Evolutionary conservation across 2,113 vertebrate species (phyloP), one percentile per base, ranked within the genome.

Genomic region (Ameiurus melas): DNA sequence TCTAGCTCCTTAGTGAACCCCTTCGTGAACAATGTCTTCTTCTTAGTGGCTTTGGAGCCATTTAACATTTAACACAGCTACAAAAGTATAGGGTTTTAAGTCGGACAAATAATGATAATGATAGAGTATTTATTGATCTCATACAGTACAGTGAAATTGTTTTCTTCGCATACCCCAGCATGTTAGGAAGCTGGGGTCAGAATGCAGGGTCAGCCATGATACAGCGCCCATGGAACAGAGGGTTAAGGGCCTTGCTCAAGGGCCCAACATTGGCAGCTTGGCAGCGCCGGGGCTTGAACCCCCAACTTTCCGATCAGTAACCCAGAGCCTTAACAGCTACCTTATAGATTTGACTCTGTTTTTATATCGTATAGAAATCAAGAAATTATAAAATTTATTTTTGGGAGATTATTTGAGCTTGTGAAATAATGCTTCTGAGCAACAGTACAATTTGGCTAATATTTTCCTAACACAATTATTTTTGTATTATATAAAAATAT

Each of bases 31-130:
- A 47, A 33, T 85, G 87, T 85, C 86, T 80, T 47, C 80, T 88
- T 86, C 86, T 89, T 89, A 86, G 85, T 53, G 79, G 68, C 68
- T 89, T 86, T 71, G 78, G 66, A 73, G 64, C 57, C 10, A 16
- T 83, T 81, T 81, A 81, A 57, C 55, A n/a, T 79, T 89, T 89
- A 70, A 85, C 58, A 66, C 60, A 39, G 12, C 57, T 51, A 68
- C 6, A 39, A 43, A 88, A 84, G 71, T n/a, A 86, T 85, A 89
- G n/a, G 0, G 16, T 57, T 86, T 83, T 89, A 20, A 36, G 33
- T 68, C 4, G 4, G 30, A 70, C 58, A 57, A 13, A n/a, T 9
- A 47, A 47, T 47, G 43, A 47, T 43, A 43, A 43, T 47, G 5
- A 47, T 47, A 7, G 43, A 47, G 43, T 47, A 47, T 6, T 47